These are phyloP conservation scores for Drosophila nigritarsus DNA, from an alignment of 2,888 invertebrate genomes.

Conservation along the genomic window DNA sequence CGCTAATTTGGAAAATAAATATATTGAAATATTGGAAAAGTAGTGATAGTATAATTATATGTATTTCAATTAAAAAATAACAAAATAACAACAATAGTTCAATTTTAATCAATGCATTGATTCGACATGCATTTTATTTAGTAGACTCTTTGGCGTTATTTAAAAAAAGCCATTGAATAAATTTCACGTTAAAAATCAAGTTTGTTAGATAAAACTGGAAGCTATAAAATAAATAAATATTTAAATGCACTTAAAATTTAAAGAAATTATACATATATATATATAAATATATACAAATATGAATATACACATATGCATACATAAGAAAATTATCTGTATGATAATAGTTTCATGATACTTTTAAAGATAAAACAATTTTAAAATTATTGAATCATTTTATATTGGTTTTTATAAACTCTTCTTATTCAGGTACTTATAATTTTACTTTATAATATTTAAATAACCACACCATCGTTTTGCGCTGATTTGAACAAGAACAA, in stretches of 20 bases:
- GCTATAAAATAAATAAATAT: neutral
- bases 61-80: neutral
- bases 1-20: constrained; percentile 29
- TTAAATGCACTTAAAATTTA: too few relatives aligned
- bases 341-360: neutral
- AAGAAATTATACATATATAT: neutral
- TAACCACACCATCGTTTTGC: neutral
- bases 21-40: neutral
- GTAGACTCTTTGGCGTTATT: neutral
- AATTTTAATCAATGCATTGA: neutral
- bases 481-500: neutral
- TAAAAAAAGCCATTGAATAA: neutral
- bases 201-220: neutral
- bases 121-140: neutral
- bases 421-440: neutral
- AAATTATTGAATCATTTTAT: neutral
- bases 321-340: too few relatives aligned
- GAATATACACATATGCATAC: too few relatives aligned
- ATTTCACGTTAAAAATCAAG: neutral
- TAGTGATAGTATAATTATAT: neutral
- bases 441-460: neutral
- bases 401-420: neutral
- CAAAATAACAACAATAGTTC: neutral
- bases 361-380: neutral
- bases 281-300: too few relatives aligned